phyloP scores from a whole-genome alignment of 1,140 invertebrate species.

The Atopsyche davidsoni region DNA sequence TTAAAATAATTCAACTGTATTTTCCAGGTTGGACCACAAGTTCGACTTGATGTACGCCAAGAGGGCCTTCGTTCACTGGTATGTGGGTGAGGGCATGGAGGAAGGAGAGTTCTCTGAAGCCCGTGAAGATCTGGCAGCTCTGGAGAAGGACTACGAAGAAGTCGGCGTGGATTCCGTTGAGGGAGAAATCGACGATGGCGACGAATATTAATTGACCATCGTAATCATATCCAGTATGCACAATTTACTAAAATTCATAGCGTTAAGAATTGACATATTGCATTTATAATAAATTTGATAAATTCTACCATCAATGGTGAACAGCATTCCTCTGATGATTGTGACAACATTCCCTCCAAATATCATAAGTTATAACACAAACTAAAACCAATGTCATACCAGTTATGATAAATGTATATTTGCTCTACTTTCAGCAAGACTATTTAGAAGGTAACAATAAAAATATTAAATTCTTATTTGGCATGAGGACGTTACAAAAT shows the following conservation, averaged over 20 bases:
- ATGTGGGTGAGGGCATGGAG: conserved; percentile 72
- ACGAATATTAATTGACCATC: conserved; percentile 54
- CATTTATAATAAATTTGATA: too few species aligned
- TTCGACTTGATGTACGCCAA: conserved; percentile 79
- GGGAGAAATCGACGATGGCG: conserved; percentile 53
- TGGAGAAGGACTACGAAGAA: conserved; percentile 69
- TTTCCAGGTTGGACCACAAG: conserved; percentile 64
- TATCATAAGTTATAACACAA: too few species aligned
- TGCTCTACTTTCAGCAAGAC: conserved; percentile 1
- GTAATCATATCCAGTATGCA: too few species aligned
- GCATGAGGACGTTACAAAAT: not conserved
- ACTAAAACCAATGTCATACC: too few species aligned
- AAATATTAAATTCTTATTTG: not conserved
- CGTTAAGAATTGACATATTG: too few species aligned
- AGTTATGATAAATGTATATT: not conserved
- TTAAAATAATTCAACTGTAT: not conserved
- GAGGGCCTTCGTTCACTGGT: conserved; percentile 72
- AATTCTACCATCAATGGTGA: too few species aligned
- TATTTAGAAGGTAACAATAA: not conserved
- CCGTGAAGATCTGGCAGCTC: conserved; percentile 74
- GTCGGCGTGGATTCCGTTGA: conserved; percentile 57
- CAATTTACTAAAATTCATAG: too few species aligned
- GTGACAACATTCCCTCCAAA: conserved; percentile 22
- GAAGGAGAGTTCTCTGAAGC: conserved; percentile 81
- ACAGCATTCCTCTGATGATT: too few species aligned